Percentiles rank a stretch among this genome's conserved stretches.
phyloP scores from a whole-genome alignment of 1,140 invertebrate genomes.

The Drosophila arizonae region DNA sequence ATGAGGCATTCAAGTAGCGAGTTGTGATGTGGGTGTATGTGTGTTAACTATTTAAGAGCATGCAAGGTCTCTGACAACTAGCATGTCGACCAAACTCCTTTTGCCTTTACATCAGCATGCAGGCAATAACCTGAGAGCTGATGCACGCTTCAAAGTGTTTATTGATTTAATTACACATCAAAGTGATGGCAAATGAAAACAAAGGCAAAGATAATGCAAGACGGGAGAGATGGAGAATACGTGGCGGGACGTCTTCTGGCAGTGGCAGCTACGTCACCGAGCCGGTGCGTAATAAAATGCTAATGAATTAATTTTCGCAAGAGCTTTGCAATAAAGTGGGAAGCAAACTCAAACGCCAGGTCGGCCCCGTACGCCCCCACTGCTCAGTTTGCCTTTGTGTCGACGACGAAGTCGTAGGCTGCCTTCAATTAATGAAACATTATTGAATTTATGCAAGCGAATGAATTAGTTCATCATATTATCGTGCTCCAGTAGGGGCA shows the following conservation, averaged over 20 bases:
- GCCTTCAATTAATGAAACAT: constrained; percentile 62
- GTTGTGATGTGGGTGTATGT: not conserved
- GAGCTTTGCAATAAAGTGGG: constrained; percentile 42
- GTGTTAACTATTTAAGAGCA: not conserved
- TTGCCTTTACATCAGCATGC: not conserved
- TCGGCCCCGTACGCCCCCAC: no score
- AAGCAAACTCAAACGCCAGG: no score
- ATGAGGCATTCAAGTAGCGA: no score
- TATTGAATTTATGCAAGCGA: constrained; percentile 55
- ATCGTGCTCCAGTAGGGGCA: no score
- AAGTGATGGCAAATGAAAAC: constrained; percentile 51
- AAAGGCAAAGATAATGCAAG: constrained; percentile 30
- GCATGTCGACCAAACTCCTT: not conserved
- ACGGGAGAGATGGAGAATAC: not conserved
- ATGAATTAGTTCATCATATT: constrained; percentile 59
- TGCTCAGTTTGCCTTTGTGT: no score
- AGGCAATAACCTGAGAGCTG: constrained; percentile 27
- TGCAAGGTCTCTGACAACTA: not conserved
- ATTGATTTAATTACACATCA: constrained; percentile 81
- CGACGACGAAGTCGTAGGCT: constrained; percentile 2
- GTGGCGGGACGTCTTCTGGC: not conserved
- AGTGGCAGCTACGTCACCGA: no score
- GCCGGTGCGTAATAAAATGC: constrained; percentile 68
- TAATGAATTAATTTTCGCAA: constrained; percentile 78
- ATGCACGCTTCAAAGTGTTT: constrained; percentile 58